Percentiles rank a stretch among this genome's conserved stretches.
These are phyloP conservation scores for Diploptera punctata DNA, from an alignment of 2,888 invertebrate genomes.

Conservation along the genomic window DNA sequence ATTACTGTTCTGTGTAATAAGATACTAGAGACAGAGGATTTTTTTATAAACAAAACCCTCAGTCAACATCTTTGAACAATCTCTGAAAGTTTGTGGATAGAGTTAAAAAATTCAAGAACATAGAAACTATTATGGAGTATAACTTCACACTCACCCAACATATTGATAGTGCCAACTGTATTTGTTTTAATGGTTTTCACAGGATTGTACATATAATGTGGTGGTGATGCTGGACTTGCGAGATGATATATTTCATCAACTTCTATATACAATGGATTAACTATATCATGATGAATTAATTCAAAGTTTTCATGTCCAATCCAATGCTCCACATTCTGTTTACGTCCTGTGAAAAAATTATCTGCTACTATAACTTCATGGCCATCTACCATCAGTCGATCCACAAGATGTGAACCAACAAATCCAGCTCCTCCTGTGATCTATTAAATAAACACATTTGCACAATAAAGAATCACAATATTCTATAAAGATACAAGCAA, in stretches of 20 bases:
- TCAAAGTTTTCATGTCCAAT: constrained; percentile 99
- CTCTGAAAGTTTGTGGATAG: too few relatives aligned
- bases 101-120: too few relatives aligned
- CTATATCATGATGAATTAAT: constrained; percentile 97
- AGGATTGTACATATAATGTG: constrained; percentile 99
- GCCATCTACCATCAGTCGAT: constrained; percentile 92
- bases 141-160: constrained; percentile 70
- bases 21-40: too few relatives aligned
- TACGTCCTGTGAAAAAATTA: constrained; percentile 97
- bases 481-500: too few relatives aligned
- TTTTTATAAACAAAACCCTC: too few relatives aligned
- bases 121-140: too few relatives aligned
- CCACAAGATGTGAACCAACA: constrained; percentile 98
- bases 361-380: constrained; percentile 97
- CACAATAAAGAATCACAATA: too few relatives aligned
- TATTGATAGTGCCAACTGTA: constrained; percentile 94
- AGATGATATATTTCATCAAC: constrained; percentile 98
- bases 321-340: constrained; percentile 98
- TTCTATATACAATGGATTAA: constrained; percentile 96
- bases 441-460: constrained; percentile 59
- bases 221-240: constrained; percentile 98
- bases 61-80: too few relatives aligned
- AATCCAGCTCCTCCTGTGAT: constrained; percentile 97
- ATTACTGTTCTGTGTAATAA: too few relatives aligned
- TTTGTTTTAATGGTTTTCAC: constrained; percentile 99